phyloP scores from a whole-genome alignment of 2,797 vertebrate genomes.

The Chloroceryle inda region DNA sequence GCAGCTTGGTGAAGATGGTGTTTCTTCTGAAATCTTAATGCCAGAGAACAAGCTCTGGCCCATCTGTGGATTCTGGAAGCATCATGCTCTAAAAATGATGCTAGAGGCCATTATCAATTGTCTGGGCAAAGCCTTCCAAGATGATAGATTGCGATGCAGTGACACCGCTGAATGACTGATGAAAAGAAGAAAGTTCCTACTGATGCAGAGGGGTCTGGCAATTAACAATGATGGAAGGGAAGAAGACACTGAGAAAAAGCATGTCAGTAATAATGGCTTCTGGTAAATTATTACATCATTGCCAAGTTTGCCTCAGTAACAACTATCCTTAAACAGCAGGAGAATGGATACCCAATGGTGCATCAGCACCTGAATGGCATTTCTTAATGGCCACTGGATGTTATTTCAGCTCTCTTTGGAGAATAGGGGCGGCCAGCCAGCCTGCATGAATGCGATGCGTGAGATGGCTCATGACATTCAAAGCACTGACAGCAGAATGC shows the following conservation, averaged over 20 bases:
- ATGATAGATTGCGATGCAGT: conserved; percentile 40
- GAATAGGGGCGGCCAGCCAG: conserved; percentile 63
- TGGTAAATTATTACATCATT: conserved; percentile 74
- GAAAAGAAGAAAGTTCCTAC: conserved; percentile 64
- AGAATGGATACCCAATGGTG: conserved; percentile 46
- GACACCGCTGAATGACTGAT: conserved; percentile 55
- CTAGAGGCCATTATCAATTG: conserved; percentile 58
- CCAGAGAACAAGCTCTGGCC: background rate
- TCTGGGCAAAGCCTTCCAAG: conserved; percentile 45
- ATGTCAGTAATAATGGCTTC: conserved; percentile 66
- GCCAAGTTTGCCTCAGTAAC: conserved; percentile 56
- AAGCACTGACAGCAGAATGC: conserved; percentile 69
- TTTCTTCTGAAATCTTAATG: conserved; percentile 16
- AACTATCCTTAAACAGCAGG: conserved; percentile 56
- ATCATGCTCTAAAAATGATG: background rate
- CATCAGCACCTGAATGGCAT: conserved; percentile 67
- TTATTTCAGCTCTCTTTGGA: conserved; percentile 69
- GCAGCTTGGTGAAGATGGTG: background rate
- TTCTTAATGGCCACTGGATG: conserved; percentile 63
- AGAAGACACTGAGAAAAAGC: conserved; percentile 52
- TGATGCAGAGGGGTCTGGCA: conserved; percentile 55
- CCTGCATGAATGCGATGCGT: conserved; percentile 43
- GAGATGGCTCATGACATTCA: conserved; percentile 69
- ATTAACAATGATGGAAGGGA: conserved; percentile 66
- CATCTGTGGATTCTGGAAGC: background rate